Conservation (phyloP, 2,888 invertebrate genomes). For the Autographa gamma region DNA sequence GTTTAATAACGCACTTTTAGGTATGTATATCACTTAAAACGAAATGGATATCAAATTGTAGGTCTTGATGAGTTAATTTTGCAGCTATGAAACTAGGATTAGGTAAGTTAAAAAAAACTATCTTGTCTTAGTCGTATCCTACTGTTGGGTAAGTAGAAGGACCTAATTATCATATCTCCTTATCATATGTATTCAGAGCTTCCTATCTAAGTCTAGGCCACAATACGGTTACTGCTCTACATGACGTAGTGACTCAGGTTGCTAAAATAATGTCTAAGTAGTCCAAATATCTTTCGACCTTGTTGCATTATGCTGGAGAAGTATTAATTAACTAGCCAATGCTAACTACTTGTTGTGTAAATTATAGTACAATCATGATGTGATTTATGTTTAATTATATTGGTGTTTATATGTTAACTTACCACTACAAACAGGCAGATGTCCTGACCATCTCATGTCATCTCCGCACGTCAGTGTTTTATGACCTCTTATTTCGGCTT, state of each 20-base stretch:
- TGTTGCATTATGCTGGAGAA: not conserved
- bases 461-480: conserved; percentile 70
- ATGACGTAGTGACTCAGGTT: not conserved
- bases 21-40: too few species aligned
- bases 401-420: conserved; percentile 34
- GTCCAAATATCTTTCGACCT: conserved; percentile 3
- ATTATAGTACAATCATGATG: not conserved
- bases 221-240: not conserved
- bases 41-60: too few species aligned
- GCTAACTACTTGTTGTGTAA: not conserved
- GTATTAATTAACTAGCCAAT: not conserved
- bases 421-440: conserved; percentile 79
- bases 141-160: too few species aligned
- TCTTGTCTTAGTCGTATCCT: too few species aligned
- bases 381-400: not conserved
- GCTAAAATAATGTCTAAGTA: conserved; percentile 1
- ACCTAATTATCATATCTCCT: too few species aligned
- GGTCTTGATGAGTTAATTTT: too few species aligned
- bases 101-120: too few species aligned
- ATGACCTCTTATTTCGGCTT: conserved; percentile 70
- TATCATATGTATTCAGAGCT: too few species aligned
- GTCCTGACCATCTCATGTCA: conserved; percentile 76
- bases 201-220: not conserved
- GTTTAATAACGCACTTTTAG: too few species aligned
- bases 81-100: too few species aligned